A percentile compares a stretch with the other conserved stretches of the same genome.
phyloP scores from a whole-genome alignment of 2,888 invertebrate genomes.

The Mythimna loreyi region DNA sequence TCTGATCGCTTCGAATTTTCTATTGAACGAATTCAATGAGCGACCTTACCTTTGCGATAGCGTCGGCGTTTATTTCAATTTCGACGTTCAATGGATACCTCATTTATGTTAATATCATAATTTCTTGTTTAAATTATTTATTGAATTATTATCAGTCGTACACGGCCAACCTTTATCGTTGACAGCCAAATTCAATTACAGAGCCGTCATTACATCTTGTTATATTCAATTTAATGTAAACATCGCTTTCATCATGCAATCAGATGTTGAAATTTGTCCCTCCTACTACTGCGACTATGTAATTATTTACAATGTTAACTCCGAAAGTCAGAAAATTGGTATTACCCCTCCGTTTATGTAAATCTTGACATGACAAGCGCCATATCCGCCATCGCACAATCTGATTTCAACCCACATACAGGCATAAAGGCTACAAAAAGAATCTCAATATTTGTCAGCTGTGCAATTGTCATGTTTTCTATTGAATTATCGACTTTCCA shows the following conservation, averaged over 20 bases:
- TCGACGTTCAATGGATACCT: slow-evolving; percentile 45
- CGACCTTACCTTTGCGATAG: slow-evolving; percentile 54
- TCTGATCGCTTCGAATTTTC: slow-evolving; percentile 49
- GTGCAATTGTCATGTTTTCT: slow-evolving; percentile 9
- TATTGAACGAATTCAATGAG: slow-evolving; percentile 52
- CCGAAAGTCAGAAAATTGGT: slow-evolving; percentile 18
- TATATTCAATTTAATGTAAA: slow-evolving; percentile 68
- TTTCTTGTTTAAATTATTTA: slow-evolving; percentile 54
- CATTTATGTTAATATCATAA: slow-evolving; percentile 60
- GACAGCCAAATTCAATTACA: slow-evolving; percentile 69
- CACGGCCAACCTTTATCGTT: slow-evolving; percentile 59
- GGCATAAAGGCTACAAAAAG: background rate
- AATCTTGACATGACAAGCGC: slow-evolving; percentile 7
- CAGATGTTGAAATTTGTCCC: slow-evolving; percentile 60
- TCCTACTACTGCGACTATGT: slow-evolving; percentile 31
- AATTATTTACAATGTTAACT: slow-evolving; percentile 42
- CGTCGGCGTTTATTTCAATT: slow-evolving; percentile 60
- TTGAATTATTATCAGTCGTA: slow-evolving; percentile 52
- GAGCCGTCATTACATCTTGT: slow-evolving; percentile 66
- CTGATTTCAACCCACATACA: background rate
- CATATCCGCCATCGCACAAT: slow-evolving; percentile 1
- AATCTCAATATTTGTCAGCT: background rate
- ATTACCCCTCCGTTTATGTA: slow-evolving; percentile 11
- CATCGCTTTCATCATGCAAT: slow-evolving; percentile 63
- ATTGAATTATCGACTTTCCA: slow-evolving; percentile 32